Conservation (phyloP, 2,113 vertebrate genomes). For the Phylloscopus trochilus region DNA sequence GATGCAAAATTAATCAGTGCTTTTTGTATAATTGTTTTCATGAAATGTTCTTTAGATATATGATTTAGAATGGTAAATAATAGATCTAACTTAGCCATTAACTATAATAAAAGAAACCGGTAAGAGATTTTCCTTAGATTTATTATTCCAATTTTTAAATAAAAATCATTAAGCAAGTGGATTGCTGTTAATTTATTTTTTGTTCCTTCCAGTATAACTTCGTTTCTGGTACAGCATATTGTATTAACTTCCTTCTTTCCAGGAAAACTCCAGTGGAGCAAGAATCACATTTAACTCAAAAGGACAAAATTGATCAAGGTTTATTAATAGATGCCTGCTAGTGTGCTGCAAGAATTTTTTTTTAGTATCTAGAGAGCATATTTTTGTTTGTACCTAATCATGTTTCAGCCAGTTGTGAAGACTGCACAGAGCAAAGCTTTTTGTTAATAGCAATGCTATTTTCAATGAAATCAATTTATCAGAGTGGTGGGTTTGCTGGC, state of each 20-base stretch:
- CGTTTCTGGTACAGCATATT: background rate
- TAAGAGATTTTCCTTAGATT: background rate
- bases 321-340: constrained; percentile 23
- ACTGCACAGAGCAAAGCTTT: background rate
- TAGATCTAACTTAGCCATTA: background rate
- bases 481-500: background rate
- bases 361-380: background rate
- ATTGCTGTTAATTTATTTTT: background rate
- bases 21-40: background rate
- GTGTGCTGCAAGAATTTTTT: background rate
- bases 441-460: background rate
- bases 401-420: background rate
- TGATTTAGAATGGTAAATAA: constrained; percentile 10
- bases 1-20: constrained; percentile 9
- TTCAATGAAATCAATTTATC: background rate
- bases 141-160: constrained; percentile 31
- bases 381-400: too few species aligned
- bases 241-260: constrained; percentile 12
- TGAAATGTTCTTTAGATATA: background rate
- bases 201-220: background rate
- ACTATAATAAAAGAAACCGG: background rate
- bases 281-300: constrained; percentile 1
- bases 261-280: constrained; percentile 29
- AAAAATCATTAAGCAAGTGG: background rate
- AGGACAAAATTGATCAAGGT: constrained; percentile 29